Evolutionary conservation across 2,797 vertebrate genomes (phyloP).

Genomic region (Halcyon badia): DNA sequence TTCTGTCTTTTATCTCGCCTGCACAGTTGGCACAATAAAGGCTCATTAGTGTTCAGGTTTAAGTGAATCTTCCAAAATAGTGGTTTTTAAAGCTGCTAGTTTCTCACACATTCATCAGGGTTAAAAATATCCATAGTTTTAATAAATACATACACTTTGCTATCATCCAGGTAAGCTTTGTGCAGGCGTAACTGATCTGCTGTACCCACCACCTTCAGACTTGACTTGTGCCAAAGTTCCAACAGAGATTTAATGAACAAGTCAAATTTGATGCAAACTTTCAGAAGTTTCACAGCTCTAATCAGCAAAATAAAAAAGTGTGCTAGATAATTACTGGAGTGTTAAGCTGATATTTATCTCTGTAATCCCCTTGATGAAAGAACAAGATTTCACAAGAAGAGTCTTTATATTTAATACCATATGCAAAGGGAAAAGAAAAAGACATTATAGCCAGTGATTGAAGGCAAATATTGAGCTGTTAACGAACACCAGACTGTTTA

Average conservation of each 20-base stretch:
- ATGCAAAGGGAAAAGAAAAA: slow-evolving; percentile 30
- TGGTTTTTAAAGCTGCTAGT: not conserved
- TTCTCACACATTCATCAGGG: slow-evolving; percentile 41
- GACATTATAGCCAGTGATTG: not conserved
- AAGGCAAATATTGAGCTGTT: not conserved
- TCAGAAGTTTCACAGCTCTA: slow-evolving; percentile 33
- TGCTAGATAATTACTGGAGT: slow-evolving; percentile 52
- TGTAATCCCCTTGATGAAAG: slow-evolving; percentile 61
- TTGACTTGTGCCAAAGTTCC: not conserved
- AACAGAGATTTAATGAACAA: slow-evolving; percentile 53
- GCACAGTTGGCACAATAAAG: not conserved
- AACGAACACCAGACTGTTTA: not conserved
- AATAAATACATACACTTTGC: slow-evolving; percentile 18
- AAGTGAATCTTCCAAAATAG: slow-evolving; percentile 30
- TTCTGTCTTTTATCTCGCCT: slow-evolving; percentile 23
- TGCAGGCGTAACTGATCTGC: not conserved
- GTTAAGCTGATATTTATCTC: slow-evolving; percentile 38
- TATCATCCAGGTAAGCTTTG: slow-evolving; percentile 24
- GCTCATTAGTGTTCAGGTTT: slow-evolving; percentile 42
- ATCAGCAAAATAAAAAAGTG: slow-evolving; percentile 50
- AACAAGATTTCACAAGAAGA: slow-evolving; percentile 29
- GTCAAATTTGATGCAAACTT: slow-evolving; percentile 44
- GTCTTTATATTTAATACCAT: slow-evolving; percentile 21
- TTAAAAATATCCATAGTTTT: slow-evolving; percentile 43
- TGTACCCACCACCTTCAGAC: slow-evolving; percentile 19